Conservation (phyloP, 2,888 invertebrate species). For the Therioaphis trifolii region DNA sequence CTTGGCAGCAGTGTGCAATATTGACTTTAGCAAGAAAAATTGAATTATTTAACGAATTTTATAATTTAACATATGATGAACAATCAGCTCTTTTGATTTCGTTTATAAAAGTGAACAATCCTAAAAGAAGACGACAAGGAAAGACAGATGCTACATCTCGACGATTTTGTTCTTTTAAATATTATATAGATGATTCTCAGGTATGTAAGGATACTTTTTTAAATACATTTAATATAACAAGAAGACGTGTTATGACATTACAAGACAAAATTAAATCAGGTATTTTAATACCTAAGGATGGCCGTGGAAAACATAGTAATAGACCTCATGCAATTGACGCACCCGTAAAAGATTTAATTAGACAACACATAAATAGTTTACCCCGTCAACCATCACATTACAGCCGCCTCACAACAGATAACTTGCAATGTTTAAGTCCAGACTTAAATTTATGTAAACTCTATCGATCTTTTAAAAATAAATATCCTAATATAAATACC, state of each 20-base stretch:
- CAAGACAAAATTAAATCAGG: no score
- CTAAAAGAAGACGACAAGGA: not conserved
- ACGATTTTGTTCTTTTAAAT: constrained; percentile 28
- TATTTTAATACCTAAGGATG: no score
- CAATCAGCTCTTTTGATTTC: constrained; percentile 20
- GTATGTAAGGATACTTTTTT: not conserved
- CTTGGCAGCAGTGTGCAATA: no score
- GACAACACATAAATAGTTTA: constrained; percentile 30
- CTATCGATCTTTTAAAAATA: constrained; percentile 5
- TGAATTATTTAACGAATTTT: constrained; percentile 16
- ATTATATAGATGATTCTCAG: constrained; percentile 11
- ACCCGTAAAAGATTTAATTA: no score
- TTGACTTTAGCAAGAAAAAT: not conserved
- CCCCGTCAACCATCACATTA: constrained; percentile 31
- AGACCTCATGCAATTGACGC: not conserved
- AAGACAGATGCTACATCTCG: no score
- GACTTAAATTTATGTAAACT: constrained; percentile 39
- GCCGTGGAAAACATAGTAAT: no score
- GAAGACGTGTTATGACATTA: constrained; percentile 3
- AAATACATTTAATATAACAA: constrained; percentile 4
- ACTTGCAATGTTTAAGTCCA: constrained; percentile 29
- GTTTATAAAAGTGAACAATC: no score
- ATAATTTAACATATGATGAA: no score
- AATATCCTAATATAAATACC: constrained; percentile 2
- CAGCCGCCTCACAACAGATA: constrained; percentile 23